phyloP scores from a whole-genome alignment of 1,140 invertebrate genomes.

The Plectus sambesii region DNA sequence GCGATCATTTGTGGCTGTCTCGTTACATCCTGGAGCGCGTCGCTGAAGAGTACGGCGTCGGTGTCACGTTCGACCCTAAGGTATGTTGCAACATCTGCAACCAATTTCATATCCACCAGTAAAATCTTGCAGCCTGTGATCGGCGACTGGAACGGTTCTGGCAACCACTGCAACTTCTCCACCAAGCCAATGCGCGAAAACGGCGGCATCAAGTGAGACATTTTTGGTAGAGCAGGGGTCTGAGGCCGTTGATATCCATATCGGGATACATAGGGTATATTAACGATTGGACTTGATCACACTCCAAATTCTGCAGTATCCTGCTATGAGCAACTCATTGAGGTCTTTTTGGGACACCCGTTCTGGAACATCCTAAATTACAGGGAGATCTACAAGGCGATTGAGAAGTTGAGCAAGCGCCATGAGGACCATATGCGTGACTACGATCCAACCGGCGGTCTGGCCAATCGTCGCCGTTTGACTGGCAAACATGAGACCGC shows the following conservation, averaged over 20 bases:
- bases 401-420: conserved; percentile 59
- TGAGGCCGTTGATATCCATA: not conserved
- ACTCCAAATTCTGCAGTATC: too few relatives aligned
- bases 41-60: conserved; percentile 1
- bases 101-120: too few relatives aligned
- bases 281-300: too few relatives aligned
- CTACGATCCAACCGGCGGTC: conserved; percentile 66
- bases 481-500: conserved; percentile 70
- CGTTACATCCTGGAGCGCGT: conserved; percentile 57
- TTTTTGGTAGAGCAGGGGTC: conserved; percentile 39
- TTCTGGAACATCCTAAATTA: conserved; percentile 3
- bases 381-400: conserved; percentile 45
- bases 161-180: conserved; percentile 71
- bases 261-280: too few relatives aligned
- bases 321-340: too few relatives aligned
- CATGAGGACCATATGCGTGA: conserved; percentile 59
- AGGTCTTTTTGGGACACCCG: too few relatives aligned
- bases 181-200: conserved; percentile 69
- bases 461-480: conserved; percentile 64
- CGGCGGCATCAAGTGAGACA: conserved; percentile 59
- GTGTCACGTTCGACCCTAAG: conserved; percentile 68
- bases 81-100: too few relatives aligned
- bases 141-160: conserved; percentile 72
- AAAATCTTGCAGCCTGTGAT: too few relatives aligned
- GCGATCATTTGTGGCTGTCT: conserved; percentile 77